phyloP scores from a whole-genome alignment of 35 echinoderm and acorn worm species.

The Amphiura filiformis region DNA sequence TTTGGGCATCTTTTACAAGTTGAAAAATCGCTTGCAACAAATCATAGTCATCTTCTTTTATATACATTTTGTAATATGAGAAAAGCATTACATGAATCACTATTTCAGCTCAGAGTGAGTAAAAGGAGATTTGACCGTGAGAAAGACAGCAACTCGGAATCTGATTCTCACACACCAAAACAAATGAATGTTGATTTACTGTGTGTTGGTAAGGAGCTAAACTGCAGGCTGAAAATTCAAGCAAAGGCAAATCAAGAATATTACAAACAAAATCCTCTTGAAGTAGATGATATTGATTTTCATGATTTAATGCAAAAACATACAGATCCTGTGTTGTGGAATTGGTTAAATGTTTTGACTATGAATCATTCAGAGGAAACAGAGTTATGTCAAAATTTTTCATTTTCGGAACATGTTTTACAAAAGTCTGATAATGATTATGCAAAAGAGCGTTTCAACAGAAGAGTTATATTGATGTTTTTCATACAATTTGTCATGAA shows the following conservation, averaged over 20 bases:
- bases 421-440: background rate
- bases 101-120: background rate
- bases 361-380: background rate
- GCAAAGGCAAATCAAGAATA: background rate
- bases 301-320: background rate
- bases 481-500: slow-evolving; percentile 38
- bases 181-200: background rate
- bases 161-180: background rate
- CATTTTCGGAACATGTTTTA: background rate
- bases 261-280: background rate
- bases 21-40: too few species aligned
- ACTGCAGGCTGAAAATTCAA: background rate
- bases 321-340: slow-evolving; percentile 15
- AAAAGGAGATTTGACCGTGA: background rate
- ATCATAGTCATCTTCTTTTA: background rate
- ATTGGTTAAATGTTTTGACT: background rate
- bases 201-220: background rate
- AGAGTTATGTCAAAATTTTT: background rate
- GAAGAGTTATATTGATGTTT: slow-evolving; percentile 36
- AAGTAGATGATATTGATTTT: slow-evolving; percentile 1
- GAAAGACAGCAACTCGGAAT: background rate
- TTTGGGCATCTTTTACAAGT: too few species aligned
- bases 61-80: background rate
- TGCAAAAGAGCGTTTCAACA: slow-evolving; percentile 21
- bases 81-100: background rate